Percentiles rank a stretch among this genome's conserved stretches.
phyloP scores from a whole-genome alignment of 1,140 invertebrate species.

The Cryptotermes secundus region DNA sequence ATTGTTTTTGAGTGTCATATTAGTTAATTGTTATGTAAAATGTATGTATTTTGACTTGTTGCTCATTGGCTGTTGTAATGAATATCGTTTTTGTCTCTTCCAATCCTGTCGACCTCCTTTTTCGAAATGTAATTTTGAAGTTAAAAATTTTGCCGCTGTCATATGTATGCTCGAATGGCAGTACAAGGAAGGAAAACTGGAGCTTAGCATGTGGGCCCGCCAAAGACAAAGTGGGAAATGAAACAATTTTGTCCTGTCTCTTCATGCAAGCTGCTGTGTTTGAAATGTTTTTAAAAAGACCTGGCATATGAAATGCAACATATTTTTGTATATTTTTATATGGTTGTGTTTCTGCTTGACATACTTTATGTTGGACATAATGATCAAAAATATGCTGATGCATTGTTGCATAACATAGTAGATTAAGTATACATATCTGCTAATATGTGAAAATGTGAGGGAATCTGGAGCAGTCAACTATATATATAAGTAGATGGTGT shows the following conservation, averaged over 20 bases:
- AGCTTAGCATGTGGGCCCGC: neutral
- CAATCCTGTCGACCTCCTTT: neutral
- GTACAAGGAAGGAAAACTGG: neutral
- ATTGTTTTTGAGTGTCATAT: conserved; percentile 34
- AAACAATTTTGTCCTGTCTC: conserved; percentile 1
- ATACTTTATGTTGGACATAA: neutral
- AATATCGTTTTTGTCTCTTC: conserved; percentile 33
- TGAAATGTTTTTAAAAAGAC: neutral
- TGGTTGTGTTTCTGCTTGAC: neutral
- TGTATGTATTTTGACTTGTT: conserved; percentile 37
- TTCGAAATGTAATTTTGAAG: neutral
- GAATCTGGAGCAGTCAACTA: too few species aligned
- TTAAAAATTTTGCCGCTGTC: neutral
- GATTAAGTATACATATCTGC: too few species aligned
- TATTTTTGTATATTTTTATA: conserved; percentile 2
- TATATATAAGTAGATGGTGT: too few species aligned
- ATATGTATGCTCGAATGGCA: neutral
- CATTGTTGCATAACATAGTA: too few species aligned
- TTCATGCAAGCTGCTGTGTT: conserved; percentile 1
- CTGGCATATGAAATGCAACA: neutral
- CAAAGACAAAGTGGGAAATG: conserved; percentile 19
- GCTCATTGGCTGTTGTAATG: conserved; percentile 36
- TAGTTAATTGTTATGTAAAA: conserved; percentile 36
- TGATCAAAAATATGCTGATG: neutral
- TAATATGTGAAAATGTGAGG: too few species aligned